Base-by-base conservation (phyloP, 2,797 vertebrate species). In the Onychomys torridus region DNA sequence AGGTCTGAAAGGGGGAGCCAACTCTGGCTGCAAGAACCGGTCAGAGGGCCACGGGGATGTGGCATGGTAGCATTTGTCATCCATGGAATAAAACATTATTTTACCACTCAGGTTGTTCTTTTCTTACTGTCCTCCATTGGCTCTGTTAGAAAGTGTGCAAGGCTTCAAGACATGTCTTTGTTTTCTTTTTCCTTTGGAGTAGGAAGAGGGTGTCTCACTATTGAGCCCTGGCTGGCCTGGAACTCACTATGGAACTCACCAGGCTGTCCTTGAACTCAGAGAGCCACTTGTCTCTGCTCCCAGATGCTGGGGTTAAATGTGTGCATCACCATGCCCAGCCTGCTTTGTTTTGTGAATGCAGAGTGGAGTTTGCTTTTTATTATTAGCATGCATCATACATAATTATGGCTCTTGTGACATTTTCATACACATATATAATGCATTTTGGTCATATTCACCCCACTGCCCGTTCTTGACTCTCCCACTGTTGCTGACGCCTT, bases 31-130 rank as follows among this genome's bases (percentile, higher is more conserved):
- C 97, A 98, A 98, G 98, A 97, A 98, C 98, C 97, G 98, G 98
- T 97, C 94, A 90, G 97, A 95, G 98, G 98, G 98, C 97, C 96
- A 96, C 96, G 98, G 98, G 98, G 98, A 98, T 98, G 99, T 98
- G 99, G 99, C 99, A 99, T 99, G 99, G 99, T 98, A 99, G 99
- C 98, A 97, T 98, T 98, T 99, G 98, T 99, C 98, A 98, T 98
- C 99, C 98, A 98, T 98, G 98, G 98, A 99, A 99, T 99, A 99
- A 99, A 99, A 99, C 98, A 98, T 99, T 99, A 99, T 99, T 99
- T 99, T 99, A 99, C 99, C 99, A 99, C 98, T 97, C 92, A 96
- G 97, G 97, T 93, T 96, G 96, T 97, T 96, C 93, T 81, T 96
- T 95, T 89, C 59, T 97, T 97, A 93, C 94, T 96, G 34, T 0